phyloP scores from a whole-genome alignment of 2,113 vertebrate species.

The Noturus placidus region DNA sequence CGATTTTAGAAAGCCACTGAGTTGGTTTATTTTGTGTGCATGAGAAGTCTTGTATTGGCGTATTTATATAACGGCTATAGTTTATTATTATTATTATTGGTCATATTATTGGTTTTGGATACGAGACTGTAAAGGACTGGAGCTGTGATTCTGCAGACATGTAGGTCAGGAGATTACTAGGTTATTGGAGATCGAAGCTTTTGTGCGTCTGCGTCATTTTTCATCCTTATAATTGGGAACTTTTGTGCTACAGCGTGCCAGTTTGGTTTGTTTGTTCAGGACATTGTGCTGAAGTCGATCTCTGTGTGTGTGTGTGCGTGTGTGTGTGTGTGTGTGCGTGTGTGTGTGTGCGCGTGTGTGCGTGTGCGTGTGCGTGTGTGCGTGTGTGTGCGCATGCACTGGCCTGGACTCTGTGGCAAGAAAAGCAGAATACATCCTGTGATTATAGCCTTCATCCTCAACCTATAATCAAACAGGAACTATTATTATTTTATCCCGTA shows the following conservation, averaged over 20 bases:
- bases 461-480: slow-evolving; percentile 1
- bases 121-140: slow-evolving; percentile 1
- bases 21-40: too few species aligned
- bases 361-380: too few species aligned
- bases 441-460: neutral
- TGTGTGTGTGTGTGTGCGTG: neutral
- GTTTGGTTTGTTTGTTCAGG: slow-evolving; percentile 38
- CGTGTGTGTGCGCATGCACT: neutral
- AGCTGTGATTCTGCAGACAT: slow-evolving; percentile 40
- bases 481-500: neutral
- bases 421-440: neutral
- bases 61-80: slow-evolving; percentile 13
- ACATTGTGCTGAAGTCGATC: neutral
- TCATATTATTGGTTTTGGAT: slow-evolving; percentile 28
- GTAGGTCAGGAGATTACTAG: slow-evolving; percentile 47
- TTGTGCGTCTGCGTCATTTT: slow-evolving; percentile 38
- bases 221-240: slow-evolving; percentile 47
- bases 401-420: neutral
- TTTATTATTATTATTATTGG: neutral
- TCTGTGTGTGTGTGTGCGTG: neutral
- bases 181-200: slow-evolving; percentile 44
- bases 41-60: neutral
- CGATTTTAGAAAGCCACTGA: neutral
- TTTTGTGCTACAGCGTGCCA: slow-evolving; percentile 31
- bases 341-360: neutral